A percentile compares a stretch with the other conserved stretches of the same genome.
phyloP scores from a whole-genome alignment of 2,113 vertebrate genomes.

The Rhombomys opimus region DNA sequence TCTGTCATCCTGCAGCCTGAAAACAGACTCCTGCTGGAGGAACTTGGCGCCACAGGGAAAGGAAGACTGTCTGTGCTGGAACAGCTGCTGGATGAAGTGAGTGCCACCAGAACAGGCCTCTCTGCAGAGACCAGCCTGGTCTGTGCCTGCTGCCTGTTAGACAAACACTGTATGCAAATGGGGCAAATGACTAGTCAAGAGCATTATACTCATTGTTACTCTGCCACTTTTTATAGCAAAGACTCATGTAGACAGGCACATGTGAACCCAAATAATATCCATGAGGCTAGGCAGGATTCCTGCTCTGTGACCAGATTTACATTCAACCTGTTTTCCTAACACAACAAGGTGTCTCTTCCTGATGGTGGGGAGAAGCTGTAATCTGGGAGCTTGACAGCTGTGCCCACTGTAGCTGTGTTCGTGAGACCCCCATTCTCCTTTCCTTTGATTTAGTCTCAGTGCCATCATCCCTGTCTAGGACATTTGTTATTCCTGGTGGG shows the following conservation, averaged over 20 bases:
- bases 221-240: conserved; percentile 39
- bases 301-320: neutral
- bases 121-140: neutral
- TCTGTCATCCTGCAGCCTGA: conserved; percentile 81
- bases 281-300: neutral
- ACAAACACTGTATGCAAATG: neutral
- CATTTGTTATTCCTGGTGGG: neutral
- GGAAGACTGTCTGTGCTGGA: conserved; percentile 87
- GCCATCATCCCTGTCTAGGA: neutral
- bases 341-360: neutral
- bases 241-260: neutral
- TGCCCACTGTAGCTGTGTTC: neutral
- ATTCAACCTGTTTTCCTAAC: neutral
- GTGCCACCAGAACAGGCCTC: neutral
- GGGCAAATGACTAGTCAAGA: neutral
- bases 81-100: conserved; percentile 91
- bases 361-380: neutral
- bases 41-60: conserved; percentile 86
- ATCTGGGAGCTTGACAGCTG: neutral
- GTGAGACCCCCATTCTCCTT: neutral
- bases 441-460: neutral
- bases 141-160: neutral
- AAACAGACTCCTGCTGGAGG: conserved; percentile 87
- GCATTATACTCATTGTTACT: neutral
- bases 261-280: neutral